Base-by-base conservation (phyloP, 2,888 invertebrate species). In the Microctonus aethiopoides region DNA sequence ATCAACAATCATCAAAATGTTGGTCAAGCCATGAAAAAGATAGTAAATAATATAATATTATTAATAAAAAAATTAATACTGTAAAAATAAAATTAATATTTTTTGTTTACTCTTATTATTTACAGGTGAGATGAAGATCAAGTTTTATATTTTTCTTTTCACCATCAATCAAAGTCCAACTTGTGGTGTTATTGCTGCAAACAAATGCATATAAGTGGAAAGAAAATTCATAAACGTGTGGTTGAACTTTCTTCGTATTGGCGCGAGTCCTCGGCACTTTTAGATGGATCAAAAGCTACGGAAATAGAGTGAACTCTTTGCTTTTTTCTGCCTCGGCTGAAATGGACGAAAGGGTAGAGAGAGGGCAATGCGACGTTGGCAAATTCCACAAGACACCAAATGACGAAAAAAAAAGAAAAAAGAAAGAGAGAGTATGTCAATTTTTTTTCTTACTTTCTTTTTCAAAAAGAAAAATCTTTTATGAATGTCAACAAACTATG, bases 211-310 rank as follows among this genome's bases (percentile, higher is more conserved):
- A 2, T 7, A 16, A 20, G 20, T 46, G 16, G 0, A 9, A 46
- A 16, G 46, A 46, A 46, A 46, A 46, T 46, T 46, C 16, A 46
- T 46, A 16, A 46, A 46, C 16, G 46, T 7, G 46, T 46, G 16
- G 46, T 20, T 46, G 16, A 9, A 20, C 20, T 46, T 16, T 20
- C 46, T 46, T 46, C 16, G 16, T 16, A n/a, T n/a, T n/a, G 5
- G 5, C 7, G 16, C 46, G 9, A 7, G 26, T 11, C 22, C 54
- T 22, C 10, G n/a, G 24, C 4, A 24, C 24, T 54, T 54, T 24
- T 7, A 22, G 54, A 54, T 10, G 73, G 78, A 78, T 78, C 78
- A 78, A 78, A 78, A 75, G 78, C 72, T 73, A 76, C 76, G 69
- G 72, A 78, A 78, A 78, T 78, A 78, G 78, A 74, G 73, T 54